phyloP scores from a whole-genome alignment of 2,888 invertebrate species.

The Conops quadrifasciatus region DNA sequence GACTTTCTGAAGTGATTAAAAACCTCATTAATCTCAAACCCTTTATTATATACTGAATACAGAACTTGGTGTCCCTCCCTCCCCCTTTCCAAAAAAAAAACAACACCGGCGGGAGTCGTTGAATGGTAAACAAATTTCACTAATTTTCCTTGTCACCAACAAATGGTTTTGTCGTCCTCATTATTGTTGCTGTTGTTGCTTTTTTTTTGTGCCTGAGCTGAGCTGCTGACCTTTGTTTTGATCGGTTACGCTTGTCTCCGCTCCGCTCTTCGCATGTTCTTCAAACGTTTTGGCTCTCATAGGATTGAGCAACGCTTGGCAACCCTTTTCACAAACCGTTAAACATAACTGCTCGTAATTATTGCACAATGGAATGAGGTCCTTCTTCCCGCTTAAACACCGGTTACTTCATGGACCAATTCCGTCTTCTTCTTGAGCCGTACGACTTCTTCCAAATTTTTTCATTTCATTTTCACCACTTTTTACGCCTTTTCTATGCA shows the following conservation, averaged over 20 bases:
- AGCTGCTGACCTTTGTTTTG: too few species aligned
- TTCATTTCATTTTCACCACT: slow-evolving; percentile 38
- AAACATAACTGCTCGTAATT: slow-evolving; percentile 35
- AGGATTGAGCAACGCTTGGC: slow-evolving; percentile 17
- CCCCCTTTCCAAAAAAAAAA: neutral
- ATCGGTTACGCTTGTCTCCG: too few species aligned
- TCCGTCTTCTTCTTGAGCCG: neutral
- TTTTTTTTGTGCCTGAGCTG: too few species aligned
- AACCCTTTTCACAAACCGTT: slow-evolving; percentile 42
- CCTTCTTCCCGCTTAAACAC: neutral
- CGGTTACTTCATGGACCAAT: neutral
- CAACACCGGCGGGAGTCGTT: slow-evolving; percentile 41
- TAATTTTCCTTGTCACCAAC: slow-evolving; percentile 39
- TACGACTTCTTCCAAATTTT: slow-evolving; percentile 3
- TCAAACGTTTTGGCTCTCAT: too few species aligned
- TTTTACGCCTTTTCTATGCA: slow-evolving; percentile 41
- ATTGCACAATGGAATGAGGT: slow-evolving; percentile 28
- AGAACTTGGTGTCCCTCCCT: too few species aligned
- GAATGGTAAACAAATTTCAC: slow-evolving; percentile 38
- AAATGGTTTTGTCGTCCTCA: slow-evolving; percentile 13
- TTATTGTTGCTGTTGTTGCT: neutral
- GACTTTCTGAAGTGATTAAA: too few species aligned
- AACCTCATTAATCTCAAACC: too few species aligned
- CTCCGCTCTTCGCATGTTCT: too few species aligned
- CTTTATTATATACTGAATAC: slow-evolving; percentile 3